Percentiles rank a stretch among this genome's conserved stretches.
Conservation (phyloP, 2,113 vertebrate genomes). For the Bettongia penicillata region DNA sequence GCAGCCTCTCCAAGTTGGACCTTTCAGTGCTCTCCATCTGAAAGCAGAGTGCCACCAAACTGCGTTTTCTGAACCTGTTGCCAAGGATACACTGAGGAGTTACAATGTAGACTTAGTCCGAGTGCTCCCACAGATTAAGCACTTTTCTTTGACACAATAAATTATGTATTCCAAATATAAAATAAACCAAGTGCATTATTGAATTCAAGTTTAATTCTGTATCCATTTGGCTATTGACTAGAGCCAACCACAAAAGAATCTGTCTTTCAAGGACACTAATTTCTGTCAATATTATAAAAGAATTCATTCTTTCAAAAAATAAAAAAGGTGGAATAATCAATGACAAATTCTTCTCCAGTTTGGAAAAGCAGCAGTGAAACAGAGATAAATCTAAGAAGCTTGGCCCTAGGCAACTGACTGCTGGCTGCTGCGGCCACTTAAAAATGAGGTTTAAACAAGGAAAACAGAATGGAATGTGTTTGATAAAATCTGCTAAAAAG, state of each 20-base stretch:
- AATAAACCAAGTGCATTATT: constrained; percentile 51
- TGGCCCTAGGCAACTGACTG: neutral
- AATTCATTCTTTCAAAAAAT: neutral
- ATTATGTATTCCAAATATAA: constrained; percentile 64
- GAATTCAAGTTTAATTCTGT: neutral
- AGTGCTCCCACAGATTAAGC: constrained; percentile 40
- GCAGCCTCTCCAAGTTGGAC: constrained; percentile 64
- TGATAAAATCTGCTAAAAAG: neutral
- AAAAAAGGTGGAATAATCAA: no score
- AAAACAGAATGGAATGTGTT: neutral
- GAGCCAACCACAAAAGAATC: neutral
- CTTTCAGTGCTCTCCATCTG: constrained; percentile 63
- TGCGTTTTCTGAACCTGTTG: constrained; percentile 65
- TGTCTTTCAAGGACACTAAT: constrained; percentile 14
- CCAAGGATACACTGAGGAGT: constrained; percentile 76
- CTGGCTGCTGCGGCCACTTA: no score
- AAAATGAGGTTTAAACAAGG: neutral
- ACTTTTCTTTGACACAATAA: constrained; percentile 68
- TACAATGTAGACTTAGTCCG: constrained; percentile 64
- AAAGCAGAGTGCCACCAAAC: constrained; percentile 60
- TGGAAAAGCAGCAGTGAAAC: neutral
- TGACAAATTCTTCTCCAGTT: neutral
- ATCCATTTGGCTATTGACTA: neutral
- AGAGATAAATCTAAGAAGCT: neutral
- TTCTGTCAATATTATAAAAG: neutral